phyloP scores from a whole-genome alignment of 2,888 invertebrate genomes.

The Ophion ellenae region DNA sequence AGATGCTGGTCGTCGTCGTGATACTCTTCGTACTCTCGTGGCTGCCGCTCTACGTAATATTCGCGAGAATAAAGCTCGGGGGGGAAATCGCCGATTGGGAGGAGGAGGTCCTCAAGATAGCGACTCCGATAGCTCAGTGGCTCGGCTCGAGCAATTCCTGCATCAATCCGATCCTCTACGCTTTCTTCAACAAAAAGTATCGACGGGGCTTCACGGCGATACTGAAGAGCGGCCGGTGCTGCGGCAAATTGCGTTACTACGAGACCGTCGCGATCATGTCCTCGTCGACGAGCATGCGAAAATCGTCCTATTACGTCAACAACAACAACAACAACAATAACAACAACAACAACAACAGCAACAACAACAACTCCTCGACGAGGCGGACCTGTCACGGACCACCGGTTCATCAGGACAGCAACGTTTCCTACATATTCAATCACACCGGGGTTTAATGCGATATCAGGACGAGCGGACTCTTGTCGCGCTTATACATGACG shows the following conservation, averaged over 20 bases:
- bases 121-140: conserved; percentile 96
- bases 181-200: conserved; percentile 97
- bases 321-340: conserved; percentile 80
- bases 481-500: conserved; percentile 4
- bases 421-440: conserved; percentile 88
- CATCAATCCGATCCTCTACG: conserved; percentile 97
- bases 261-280: conserved; percentile 94
- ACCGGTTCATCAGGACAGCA: conserved; percentile 85
- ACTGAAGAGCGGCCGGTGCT: conserved; percentile 93
- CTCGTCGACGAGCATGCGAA: conserved; percentile 93
- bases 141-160: conserved; percentile 97
- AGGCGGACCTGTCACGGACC: conserved; percentile 82
- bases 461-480: not conserved
- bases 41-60: conserved; percentile 95
- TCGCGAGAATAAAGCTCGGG: conserved; percentile 93
- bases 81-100: conserved; percentile 88
- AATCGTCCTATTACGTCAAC: conserved; percentile 93
- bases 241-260: conserved; percentile 93
- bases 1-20: conserved; percentile 97
- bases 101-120: conserved; percentile 91
- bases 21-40: conserved; percentile 97
- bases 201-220: conserved; percentile 95
- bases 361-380: conserved; percentile 86
- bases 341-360: conserved; percentile 87
- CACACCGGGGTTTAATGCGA: conserved; percentile 89